A percentile compares a stretch with the other conserved stretches of the same genome.
phyloP scores from a whole-genome alignment of 2,797 vertebrate genomes.

The Atherinosoma microstoma region DNA sequence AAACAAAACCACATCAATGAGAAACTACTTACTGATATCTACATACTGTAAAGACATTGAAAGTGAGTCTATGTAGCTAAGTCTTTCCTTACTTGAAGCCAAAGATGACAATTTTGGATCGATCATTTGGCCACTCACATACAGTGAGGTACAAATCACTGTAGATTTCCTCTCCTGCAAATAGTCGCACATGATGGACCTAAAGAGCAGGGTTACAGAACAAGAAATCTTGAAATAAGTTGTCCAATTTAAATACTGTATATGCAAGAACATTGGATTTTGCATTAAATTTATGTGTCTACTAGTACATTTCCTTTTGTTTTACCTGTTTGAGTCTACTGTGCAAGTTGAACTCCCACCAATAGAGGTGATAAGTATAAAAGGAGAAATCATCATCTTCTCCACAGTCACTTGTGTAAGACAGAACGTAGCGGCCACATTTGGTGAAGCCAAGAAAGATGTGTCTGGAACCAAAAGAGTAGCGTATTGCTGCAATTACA shows the following conservation, averaged over 20 bases:
- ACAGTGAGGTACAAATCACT: conserved; percentile 94
- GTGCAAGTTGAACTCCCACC: conserved; percentile 98
- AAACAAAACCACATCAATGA: not conserved
- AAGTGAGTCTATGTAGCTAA: not conserved
- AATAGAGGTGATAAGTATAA: conserved; percentile 95
- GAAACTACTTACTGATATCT: not conserved
- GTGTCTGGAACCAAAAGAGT: conserved; percentile 81
- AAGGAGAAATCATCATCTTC: conserved; percentile 93
- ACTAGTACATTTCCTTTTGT: not conserved
- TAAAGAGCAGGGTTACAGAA: conserved; percentile 50
- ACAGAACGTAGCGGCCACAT: conserved; percentile 93
- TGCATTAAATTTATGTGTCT: not conserved
- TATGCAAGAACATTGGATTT: not conserved
- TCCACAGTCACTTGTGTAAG: conserved; percentile 93
- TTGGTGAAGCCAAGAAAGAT: conserved; percentile 97
- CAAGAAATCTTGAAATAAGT: not conserved
- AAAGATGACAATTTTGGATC: conserved; percentile 94
- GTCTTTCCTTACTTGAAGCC: conserved; percentile 91
- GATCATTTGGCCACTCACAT: conserved; percentile 95
- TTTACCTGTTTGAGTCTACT: conserved; percentile 92
- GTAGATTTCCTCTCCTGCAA: conserved; percentile 94
- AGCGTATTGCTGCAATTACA: not conserved
- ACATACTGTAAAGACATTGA: not conserved
- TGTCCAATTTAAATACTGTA: not conserved
- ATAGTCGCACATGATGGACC: conserved; percentile 93